Evolutionary conservation across 1,140 invertebrate species (phyloP).

Genomic region (Drosophila bipectinata): DNA sequence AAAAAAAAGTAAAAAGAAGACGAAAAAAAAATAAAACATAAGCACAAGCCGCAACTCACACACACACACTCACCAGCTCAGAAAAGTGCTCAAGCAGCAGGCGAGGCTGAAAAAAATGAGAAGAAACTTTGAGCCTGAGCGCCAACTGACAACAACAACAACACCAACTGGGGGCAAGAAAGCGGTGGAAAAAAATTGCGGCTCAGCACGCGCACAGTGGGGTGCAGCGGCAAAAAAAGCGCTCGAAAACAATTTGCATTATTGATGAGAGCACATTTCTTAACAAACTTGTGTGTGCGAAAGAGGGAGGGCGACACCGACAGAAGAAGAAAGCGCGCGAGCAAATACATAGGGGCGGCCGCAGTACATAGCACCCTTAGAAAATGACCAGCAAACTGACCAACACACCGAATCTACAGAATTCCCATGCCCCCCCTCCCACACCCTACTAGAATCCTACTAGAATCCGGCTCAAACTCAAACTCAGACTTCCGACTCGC

Average conservation of each 20-base stretch:
- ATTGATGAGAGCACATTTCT: constrained; percentile 75
- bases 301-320: constrained; percentile 10
- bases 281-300: constrained; percentile 62
- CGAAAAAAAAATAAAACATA: constrained; percentile 62
- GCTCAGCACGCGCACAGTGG: constrained; percentile 79
- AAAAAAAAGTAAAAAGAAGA: constrained; percentile 31
- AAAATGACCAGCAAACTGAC: constrained; percentile 80
- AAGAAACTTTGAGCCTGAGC: constrained; percentile 76
- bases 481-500: constrained; percentile 48
- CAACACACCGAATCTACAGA: constrained; percentile 55
- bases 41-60: constrained; percentile 68
- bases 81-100: constrained; percentile 75
- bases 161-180: constrained; percentile 58
- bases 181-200: constrained; percentile 73
- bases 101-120: constrained; percentile 76
- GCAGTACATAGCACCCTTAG: constrained; percentile 79
- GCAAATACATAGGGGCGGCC: constrained; percentile 23
- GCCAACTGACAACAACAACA: constrained; percentile 63
- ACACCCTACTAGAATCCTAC: not conserved
- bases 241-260: constrained; percentile 77
- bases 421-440: constrained; percentile 14
- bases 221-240: constrained; percentile 31
- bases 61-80: constrained; percentile 55
- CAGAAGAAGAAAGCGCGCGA: constrained; percentile 25
- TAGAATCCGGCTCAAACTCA: constrained; percentile 28